Conservation (phyloP, 2,113 vertebrate species). For the Myxocyprinus asiaticus region DNA sequence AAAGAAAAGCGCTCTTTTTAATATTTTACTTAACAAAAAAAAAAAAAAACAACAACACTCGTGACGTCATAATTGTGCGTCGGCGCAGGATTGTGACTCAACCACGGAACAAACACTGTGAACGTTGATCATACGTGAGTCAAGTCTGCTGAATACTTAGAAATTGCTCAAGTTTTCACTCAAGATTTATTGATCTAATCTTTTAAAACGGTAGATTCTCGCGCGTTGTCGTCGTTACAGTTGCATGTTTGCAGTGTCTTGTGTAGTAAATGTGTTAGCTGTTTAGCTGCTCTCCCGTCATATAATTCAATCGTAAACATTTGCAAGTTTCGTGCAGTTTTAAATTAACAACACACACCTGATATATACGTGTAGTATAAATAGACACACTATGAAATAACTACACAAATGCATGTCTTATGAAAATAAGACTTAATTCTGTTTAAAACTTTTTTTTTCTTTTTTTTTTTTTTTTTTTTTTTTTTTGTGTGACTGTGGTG, state of each 20-base stretch:
- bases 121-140: constrained; percentile 68
- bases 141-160: neutral
- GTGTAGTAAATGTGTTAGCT: neutral
- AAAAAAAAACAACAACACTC: no score
- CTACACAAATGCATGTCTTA: no score
- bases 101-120: constrained; percentile 17
- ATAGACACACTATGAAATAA: no score
- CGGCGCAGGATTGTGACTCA: constrained; percentile 62
- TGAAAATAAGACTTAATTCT: neutral
- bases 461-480: no score
- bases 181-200: neutral
- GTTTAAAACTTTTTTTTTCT: no score
- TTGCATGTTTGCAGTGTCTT: constrained; percentile 1
- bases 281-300: neutral
- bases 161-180: neutral
- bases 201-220: neutral
- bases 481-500: no score
- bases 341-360: neutral
- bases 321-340: neutral
- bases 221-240: neutral
- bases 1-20: no score
- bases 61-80: constrained; percentile 54
- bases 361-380: neutral
- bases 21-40: no score
- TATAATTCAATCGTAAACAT: neutral